A percentile compares a stretch with the other conserved stretches of the same genome.
phyloP scores from a whole-genome alignment of 2,888 invertebrate genomes.

The Conops quadrifasciatus region DNA sequence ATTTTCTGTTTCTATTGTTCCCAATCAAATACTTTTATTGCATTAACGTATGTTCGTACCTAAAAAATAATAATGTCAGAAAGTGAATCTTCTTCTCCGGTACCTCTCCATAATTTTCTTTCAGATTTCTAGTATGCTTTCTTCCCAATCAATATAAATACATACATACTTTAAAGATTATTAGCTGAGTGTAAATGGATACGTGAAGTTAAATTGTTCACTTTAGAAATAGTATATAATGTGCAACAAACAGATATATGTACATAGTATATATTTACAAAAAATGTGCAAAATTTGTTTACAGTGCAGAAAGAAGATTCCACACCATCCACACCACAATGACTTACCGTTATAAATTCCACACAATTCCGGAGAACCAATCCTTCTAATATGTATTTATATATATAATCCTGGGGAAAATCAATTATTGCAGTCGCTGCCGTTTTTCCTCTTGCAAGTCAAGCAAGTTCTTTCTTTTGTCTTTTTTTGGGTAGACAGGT shows the following conservation, averaged over 20 bases:
- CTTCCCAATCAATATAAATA: no score
- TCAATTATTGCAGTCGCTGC: slow-evolving; percentile 12
- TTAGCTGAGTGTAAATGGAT: no score
- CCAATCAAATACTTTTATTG: no score
- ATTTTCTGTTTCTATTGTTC: no score
- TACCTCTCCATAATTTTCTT: no score
- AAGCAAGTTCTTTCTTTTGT: slow-evolving; percentile 24
- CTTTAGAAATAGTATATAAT: no score
- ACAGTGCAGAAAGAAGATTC: not conserved
- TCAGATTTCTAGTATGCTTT: no score
- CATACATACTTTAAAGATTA: no score
- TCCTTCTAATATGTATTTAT: not conserved
- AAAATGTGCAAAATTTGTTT: slow-evolving; percentile 2
- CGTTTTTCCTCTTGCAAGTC: not conserved
- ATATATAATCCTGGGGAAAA: slow-evolving; percentile 28
- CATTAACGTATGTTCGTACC: no score
- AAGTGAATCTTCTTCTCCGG: no score
- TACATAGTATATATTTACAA: slow-evolving; percentile 5
- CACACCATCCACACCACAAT: not conserved
- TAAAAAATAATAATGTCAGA: no score
- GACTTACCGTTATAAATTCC: slow-evolving; percentile 30
- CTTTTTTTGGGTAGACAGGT: slow-evolving; percentile 29
- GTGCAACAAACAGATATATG: not conserved
- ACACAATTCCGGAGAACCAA: not conserved
- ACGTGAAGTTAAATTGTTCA: no score